Evolutionary conservation across 2,888 invertebrate genomes (phyloP).

Genomic region (Aporophyla nigra): DNA sequence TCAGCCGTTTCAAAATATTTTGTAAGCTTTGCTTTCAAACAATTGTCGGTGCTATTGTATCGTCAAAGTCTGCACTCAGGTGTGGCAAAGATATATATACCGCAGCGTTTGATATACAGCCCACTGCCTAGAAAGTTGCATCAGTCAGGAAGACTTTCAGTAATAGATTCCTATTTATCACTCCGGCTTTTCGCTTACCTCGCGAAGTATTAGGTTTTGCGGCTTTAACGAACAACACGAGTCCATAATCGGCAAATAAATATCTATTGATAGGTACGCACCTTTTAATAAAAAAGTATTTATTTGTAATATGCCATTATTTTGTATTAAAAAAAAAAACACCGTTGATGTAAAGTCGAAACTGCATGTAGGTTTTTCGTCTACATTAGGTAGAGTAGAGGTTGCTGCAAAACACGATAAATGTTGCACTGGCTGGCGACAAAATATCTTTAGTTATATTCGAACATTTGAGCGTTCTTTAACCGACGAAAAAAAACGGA

Average conservation of each 20-base stretch:
- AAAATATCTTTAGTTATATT: no score
- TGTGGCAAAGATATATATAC: constrained; percentile 23
- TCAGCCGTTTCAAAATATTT: constrained; percentile 20
- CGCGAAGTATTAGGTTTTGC: background rate
- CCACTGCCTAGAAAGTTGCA: constrained; percentile 38
- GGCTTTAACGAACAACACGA: constrained; percentile 8
- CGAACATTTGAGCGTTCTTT: no score
- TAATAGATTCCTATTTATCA: constrained; percentile 15
- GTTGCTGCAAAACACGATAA: no score
- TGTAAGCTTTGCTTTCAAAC: constrained; percentile 21
- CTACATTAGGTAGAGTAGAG: background rate
- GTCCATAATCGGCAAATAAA: no score
- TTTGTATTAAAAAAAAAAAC: constrained; percentile 6
- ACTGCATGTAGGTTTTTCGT: background rate
- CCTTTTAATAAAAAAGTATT: background rate
- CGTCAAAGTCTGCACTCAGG: background rate
- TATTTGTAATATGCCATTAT: background rate
- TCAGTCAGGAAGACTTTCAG: constrained; percentile 24
- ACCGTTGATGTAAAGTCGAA: background rate
- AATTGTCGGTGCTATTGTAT: constrained; percentile 20
- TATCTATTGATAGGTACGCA: no score
- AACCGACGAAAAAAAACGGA: no score
- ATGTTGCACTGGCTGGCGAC: no score
- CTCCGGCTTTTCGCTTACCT: background rate
- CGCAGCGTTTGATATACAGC: constrained; percentile 21